A percentile compares a stretch with the other conserved stretches of the same genome.
phyloP scores from a whole-genome alignment of 2,888 invertebrate species.

The Xanthia togata region DNA sequence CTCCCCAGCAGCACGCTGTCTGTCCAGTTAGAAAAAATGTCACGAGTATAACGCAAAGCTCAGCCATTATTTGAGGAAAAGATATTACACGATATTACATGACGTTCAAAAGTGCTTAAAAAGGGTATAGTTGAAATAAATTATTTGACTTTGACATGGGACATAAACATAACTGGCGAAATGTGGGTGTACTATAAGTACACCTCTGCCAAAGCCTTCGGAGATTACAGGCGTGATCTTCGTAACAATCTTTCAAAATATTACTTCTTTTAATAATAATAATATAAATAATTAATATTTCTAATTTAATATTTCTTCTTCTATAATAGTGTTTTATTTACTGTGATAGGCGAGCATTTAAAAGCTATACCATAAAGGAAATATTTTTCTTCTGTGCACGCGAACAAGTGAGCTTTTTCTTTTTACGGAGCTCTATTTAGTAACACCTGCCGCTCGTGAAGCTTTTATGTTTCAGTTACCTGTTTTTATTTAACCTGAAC shows the following conservation, averaged over 20 bases:
- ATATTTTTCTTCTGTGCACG: constrained; percentile 8
- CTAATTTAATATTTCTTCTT: no score
- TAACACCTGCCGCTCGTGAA: constrained; percentile 30
- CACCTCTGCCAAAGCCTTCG: not conserved
- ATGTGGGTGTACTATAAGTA: not conserved
- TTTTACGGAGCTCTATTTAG: constrained; percentile 30
- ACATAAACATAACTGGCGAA: not conserved
- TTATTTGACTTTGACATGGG: not conserved
- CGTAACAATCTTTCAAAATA: no score
- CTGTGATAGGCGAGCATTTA: not conserved
- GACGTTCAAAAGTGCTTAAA: no score
- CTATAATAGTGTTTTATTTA: not conserved
- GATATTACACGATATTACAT: no score
- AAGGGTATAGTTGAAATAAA: no score
- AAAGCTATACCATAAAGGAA: not conserved
- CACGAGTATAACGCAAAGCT: no score
- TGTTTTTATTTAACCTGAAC: constrained; percentile 31
- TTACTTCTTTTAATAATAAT: no score
- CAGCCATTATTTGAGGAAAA: no score
- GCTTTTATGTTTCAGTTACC: constrained; percentile 40
- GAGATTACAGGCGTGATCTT: not conserved
- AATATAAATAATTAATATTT: no score
- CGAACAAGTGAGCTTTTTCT: constrained; percentile 1
- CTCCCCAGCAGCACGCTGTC: no score
- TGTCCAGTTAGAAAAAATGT: no score